A percentile compares a stretch with the other conserved stretches of the same genome.
These are phyloP conservation scores for Tenthredo notha DNA, from an alignment of 2,888 invertebrate genomes.

Conservation along the genomic window DNA sequence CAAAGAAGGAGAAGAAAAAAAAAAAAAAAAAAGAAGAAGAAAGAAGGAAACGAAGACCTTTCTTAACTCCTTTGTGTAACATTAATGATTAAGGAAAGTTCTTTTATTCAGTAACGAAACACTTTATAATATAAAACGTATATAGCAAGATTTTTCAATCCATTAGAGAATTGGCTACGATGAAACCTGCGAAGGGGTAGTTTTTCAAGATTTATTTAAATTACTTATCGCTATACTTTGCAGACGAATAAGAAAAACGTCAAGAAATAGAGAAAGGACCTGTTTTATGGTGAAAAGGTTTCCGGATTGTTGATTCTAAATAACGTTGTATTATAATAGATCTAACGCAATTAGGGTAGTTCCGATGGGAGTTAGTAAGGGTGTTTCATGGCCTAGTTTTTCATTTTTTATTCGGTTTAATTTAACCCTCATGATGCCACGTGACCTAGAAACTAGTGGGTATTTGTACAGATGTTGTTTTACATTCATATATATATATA, in stretches of 20 bases:
- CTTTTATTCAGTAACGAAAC: not conserved
- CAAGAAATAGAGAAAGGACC: not conserved
- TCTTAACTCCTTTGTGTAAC: constrained; percentile 3
- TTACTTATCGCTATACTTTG: too few relatives aligned
- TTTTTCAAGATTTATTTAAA: not conserved
- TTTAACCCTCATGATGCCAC: constrained; percentile 31
- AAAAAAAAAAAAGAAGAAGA: not conserved
- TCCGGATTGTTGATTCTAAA: not conserved
- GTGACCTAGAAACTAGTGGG: constrained; percentile 26
- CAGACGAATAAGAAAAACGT: not conserved
- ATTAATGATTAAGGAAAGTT: constrained; percentile 3
- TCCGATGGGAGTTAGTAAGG: not conserved
- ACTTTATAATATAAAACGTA: not conserved
- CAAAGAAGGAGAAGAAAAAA: not conserved
- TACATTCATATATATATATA: not conserved
- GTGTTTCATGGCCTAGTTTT: constrained; percentile 12
- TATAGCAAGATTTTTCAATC: not conserved
- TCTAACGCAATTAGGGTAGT: constrained; percentile 13
- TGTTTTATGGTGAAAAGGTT: not conserved
- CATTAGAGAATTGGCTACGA: not conserved
- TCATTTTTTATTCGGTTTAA: constrained; percentile 16
- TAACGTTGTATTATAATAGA: not conserved
- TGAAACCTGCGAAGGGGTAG: not conserved
- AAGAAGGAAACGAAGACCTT: not conserved
- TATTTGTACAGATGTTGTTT: constrained; percentile 39